Conservation (phyloP, 2,113 vertebrate species). For the Petrocephalus zakoni region DNA sequence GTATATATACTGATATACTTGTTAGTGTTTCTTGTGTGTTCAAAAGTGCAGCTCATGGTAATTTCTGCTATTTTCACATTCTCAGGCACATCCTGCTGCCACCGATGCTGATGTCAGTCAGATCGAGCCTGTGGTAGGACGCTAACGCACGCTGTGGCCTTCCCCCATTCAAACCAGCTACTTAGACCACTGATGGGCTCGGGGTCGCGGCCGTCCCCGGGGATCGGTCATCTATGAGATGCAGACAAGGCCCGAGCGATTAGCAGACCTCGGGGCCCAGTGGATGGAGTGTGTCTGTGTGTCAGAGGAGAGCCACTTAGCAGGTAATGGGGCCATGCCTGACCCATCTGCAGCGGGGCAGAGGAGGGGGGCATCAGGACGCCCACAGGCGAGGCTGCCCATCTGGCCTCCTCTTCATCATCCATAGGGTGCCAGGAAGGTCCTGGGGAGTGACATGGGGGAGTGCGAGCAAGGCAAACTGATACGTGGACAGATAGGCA, state of each 20-base stretch:
- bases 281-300: slow-evolving; percentile 14
- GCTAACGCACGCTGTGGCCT: not conserved
- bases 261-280: not conserved
- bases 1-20: not conserved
- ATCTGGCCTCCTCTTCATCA: slow-evolving; percentile 46
- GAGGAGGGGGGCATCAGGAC: slow-evolving; percentile 29
- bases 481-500: not conserved
- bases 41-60: not conserved
- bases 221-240: not conserved
- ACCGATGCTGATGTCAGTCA: not conserved
- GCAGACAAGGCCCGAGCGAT: not conserved
- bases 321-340: slow-evolving; percentile 36
- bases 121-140: not conserved
- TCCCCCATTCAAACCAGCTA: not conserved
- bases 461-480: not conserved
- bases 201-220: not conserved
- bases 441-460: slow-evolving; percentile 43
- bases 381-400: slow-evolving; percentile 36
- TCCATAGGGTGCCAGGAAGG: slow-evolving; percentile 32
- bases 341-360: slow-evolving; percentile 37
- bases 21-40: not conserved
- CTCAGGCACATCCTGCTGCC: not conserved
- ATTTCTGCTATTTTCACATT: not conserved
- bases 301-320: slow-evolving; percentile 38
- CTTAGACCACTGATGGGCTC: not conserved